Base-by-base conservation (phyloP, 2,888 invertebrate genomes). In the Trissolcus brochymenae region DNA sequence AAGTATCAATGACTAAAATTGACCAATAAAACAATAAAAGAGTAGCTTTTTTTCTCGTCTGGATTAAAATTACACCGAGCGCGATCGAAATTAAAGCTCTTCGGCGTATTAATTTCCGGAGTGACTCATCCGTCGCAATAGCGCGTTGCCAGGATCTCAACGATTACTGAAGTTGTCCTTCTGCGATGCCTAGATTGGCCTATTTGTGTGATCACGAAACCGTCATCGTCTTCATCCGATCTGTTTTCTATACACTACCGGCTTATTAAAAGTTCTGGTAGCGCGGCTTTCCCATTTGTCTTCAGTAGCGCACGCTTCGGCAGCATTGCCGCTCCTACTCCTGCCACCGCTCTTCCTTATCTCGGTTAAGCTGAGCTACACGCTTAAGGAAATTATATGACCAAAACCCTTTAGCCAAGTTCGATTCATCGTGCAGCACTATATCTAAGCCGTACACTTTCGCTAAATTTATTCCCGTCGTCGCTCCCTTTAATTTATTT, bases 31-130 rank as follows among this genome's bases (percentile, higher is more conserved):
- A 19, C 19, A 19, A 19, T 19, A 2, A n/a, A n/a, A n/a, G 1
- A 2, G 19, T 19, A 19, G 2, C 19, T 19, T 19, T 19, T n/a
- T 19, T 19, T 19, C 19, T 19, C 1, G 19, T 19, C 19, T 79
- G 56, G 76, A 74, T 74, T 79, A 55, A 72, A 79, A 77, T 72
- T 77, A 73, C 77, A 77, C 61, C 62, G 73, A 78, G 72, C 64
- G 73, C 72, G 73, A 70, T 79, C 73, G 67, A 62, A 76, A 80
- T 80, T 78, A 73, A 76, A 76, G 74, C 71, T 68, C 41, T 67
- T 70, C 71, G 65, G 68, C 71, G 72, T 78, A 80, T 79, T 76
- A 78, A 79, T 81, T 79, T 81, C 61, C 75, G 64, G 77, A 75
- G 65, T 79, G 70, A 71, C 73, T 79, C 79, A 78, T 78, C 68